Conservation (phyloP, 2,888 invertebrate species). For the Eupsilia transversa region DNA sequence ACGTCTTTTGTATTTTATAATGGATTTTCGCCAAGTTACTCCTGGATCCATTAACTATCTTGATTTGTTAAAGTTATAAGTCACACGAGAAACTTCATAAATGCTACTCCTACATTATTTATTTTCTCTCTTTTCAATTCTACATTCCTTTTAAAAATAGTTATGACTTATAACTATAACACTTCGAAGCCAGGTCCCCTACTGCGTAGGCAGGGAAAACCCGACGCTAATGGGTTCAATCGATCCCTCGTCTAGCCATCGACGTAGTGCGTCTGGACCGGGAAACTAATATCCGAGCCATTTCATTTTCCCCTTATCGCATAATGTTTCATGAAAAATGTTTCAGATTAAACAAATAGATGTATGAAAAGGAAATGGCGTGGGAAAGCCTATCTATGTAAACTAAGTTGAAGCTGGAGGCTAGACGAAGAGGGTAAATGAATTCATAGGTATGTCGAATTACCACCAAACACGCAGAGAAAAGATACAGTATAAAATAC, state of each 20-base stretch:
- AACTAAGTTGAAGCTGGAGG: no score
- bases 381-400: not conserved
- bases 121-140: not conserved
- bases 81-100: no score
- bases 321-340: not conserved
- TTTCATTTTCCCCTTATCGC: not conserved
- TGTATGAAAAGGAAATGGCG: not conserved
- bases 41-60: no score
- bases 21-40: no score
- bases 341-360: not conserved
- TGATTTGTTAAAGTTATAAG: no score
- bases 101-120: no score
- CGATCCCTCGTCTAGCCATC: constrained; percentile 48
- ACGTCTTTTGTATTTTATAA: no score
- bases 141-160: not conserved
- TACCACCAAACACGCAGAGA: no score
- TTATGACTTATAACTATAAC: not conserved
- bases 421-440: not conserved
- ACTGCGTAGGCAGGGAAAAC: constrained; percentile 35
- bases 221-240: constrained; percentile 37
- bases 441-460: no score
- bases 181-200: constrained; percentile 16
- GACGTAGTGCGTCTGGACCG: constrained; percentile 35
- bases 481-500: no score
- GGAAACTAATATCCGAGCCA: constrained; percentile 10